Percentiles rank a stretch among this genome's conserved stretches.
phyloP scores from a whole-genome alignment of 2,797 vertebrate species.

The Kryptolebias ocellatus region DNA sequence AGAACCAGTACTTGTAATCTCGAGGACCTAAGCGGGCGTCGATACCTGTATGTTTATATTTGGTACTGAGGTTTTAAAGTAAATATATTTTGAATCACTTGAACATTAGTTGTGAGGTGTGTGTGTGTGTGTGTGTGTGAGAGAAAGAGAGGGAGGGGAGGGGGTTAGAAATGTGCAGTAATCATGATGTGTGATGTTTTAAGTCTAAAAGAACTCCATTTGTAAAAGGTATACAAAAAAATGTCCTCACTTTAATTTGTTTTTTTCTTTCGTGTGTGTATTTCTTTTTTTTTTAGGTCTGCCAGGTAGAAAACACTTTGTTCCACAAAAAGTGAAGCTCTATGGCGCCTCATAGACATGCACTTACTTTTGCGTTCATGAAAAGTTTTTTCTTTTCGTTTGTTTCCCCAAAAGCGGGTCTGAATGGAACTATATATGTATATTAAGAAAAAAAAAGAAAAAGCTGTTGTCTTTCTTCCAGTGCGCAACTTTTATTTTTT shows the following conservation, averaged over 20 bases:
- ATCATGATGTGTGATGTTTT: constrained; percentile 61
- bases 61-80: constrained; percentile 81
- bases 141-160: neutral
- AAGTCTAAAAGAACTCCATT: constrained; percentile 70
- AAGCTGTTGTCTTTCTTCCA: constrained; percentile 74
- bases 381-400: constrained; percentile 61
- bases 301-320: constrained; percentile 81
- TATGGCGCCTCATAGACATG: constrained; percentile 84
- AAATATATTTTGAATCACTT: constrained; percentile 79
- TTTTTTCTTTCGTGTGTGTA: constrained; percentile 67
- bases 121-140: neutral
- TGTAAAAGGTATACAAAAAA: constrained; percentile 52
- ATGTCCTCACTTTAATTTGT: constrained; percentile 71
- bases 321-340: constrained; percentile 81
- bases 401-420: constrained; percentile 79
- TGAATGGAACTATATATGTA: constrained; percentile 82
- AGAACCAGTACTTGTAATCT: constrained; percentile 79
- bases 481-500: constrained; percentile 59
- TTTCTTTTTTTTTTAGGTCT: constrained; percentile 62
- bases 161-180: constrained; percentile 52
- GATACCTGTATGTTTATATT: constrained; percentile 77
- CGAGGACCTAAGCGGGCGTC: constrained; percentile 79
- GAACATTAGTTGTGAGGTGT: constrained; percentile 65
- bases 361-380: constrained; percentile 81
- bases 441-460: constrained; percentile 47